Percentiles rank a stretch among this genome's conserved stretches.
These are phyloP conservation scores for Lepidotrigona ventralis DNA, from an alignment of 1,140 invertebrate genomes.

Conservation along the genomic window DNA sequence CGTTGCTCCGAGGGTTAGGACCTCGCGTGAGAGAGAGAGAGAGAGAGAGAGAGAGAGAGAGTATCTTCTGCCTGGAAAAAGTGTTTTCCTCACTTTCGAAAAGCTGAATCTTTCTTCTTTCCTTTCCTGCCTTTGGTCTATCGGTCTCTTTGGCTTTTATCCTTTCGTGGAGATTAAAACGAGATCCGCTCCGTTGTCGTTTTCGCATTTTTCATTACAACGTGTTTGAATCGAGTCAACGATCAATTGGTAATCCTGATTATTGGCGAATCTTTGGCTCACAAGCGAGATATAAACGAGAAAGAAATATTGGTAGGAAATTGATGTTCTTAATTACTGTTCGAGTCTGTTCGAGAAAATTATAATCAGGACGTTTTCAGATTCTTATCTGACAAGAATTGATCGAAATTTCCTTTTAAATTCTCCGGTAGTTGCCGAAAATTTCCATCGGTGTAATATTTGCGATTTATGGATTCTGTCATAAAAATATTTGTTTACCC, in stretches of 20 bases:
- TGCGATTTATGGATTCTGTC: too few species aligned
- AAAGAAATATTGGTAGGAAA: too few species aligned
- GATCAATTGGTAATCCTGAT: background rate
- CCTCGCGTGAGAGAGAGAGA: background rate
- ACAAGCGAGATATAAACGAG: too few species aligned
- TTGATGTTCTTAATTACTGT: background rate
- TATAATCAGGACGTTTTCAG: background rate
- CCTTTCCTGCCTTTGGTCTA: too few species aligned
- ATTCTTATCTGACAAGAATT: background rate
- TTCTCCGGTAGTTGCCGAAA: background rate
- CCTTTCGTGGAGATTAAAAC: background rate
- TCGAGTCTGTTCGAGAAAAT: background rate
- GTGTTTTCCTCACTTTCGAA: background rate
- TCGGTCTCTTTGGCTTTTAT: too few species aligned
- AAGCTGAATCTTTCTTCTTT: background rate
- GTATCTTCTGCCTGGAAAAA: too few species aligned
- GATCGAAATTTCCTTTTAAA: background rate
- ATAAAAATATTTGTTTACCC: too few species aligned
- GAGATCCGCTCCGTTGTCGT: background rate
- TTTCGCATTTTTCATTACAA: too few species aligned
- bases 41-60: too few species aligned
- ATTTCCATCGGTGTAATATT: too few species aligned
- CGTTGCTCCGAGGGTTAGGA: background rate
- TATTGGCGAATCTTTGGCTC: too few species aligned
- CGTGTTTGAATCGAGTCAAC: background rate